phyloP scores from a whole-genome alignment of 2,888 invertebrate species.

The Lasioglossum calceatum region DNA sequence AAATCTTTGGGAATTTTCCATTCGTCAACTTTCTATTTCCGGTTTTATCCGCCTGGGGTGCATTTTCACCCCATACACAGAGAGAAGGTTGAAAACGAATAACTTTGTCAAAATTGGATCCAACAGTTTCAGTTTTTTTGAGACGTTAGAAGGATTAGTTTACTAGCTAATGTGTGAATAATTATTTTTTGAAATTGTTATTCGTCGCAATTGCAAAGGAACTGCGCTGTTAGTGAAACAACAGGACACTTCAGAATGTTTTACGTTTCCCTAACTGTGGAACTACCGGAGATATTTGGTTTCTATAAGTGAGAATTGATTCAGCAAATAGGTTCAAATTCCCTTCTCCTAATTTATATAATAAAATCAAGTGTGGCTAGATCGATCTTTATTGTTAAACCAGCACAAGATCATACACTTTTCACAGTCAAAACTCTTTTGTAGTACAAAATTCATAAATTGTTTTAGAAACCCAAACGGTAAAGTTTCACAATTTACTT shows the following conservation, averaged over 20 bases:
- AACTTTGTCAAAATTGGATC: too few relatives aligned
- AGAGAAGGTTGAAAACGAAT: too few relatives aligned
- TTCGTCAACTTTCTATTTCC: too few relatives aligned
- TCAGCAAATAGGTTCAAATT: not conserved
- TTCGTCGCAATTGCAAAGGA: too few relatives aligned
- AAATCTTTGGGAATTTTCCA: too few relatives aligned
- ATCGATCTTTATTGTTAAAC: not conserved
- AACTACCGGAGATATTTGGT: not conserved
- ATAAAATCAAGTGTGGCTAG: not conserved
- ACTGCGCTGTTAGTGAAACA: not conserved
- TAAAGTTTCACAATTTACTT: not conserved
- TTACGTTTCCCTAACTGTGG: not conserved
- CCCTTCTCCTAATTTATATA: too few relatives aligned
- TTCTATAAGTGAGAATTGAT: not conserved
- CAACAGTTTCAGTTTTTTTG: too few relatives aligned
- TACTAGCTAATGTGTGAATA: too few relatives aligned
- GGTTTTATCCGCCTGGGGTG: too few relatives aligned
- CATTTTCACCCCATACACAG: too few relatives aligned
- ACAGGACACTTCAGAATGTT: not conserved
- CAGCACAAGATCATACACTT: not conserved
- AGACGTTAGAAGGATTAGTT: too few relatives aligned
- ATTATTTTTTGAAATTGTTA: too few relatives aligned
- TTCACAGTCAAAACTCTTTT: not conserved
- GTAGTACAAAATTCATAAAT: not conserved
- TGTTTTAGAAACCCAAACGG: not conserved